phyloP scores from a whole-genome alignment of 2,113 vertebrate genomes.

The Zootoca vivipara region DNA sequence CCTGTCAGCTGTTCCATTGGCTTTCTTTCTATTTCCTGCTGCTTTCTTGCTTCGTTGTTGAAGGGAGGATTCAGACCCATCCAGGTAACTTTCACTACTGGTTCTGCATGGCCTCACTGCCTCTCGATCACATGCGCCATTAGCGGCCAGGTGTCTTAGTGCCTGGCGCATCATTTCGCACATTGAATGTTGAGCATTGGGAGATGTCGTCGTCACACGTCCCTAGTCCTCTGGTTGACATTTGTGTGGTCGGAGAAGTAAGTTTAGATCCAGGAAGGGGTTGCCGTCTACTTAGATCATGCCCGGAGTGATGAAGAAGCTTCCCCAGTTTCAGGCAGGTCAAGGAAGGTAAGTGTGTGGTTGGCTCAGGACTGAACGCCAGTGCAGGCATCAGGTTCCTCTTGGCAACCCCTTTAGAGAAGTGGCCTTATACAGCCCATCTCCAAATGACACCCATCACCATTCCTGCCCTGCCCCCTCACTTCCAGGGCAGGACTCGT shows the following conservation, averaged over 20 bases:
- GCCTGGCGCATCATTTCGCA: neutral
- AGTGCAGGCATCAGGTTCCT: neutral
- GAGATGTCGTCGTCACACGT: neutral
- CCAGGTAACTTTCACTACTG: conserved; percentile 80
- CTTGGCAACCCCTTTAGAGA: neutral
- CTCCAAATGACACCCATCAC: too few species aligned
- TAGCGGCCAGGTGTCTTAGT: neutral
- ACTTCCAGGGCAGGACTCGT: neutral
- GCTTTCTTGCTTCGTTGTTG: conserved; percentile 90
- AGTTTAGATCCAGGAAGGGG: conserved; percentile 4
- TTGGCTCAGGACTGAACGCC: fast-evolving
- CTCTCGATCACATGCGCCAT: conserved; percentile 36
- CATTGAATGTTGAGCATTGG: fast-evolving
- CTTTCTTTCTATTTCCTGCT: conserved; percentile 96
- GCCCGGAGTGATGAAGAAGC: neutral
- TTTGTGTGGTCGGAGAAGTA: neutral
- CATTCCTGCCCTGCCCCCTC: neutral
- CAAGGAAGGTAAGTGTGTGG: fast-evolving
- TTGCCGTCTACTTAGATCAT: conserved; percentile 45
- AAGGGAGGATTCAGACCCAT: conserved; percentile 99
- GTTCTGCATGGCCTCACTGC: conserved; percentile 80
- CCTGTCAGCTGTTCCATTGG: conserved; percentile 90
- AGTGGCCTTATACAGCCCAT: neutral
- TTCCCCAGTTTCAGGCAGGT: too few species aligned
- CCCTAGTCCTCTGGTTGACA: conserved; percentile 21